phyloP scores from a whole-genome alignment of 1,140 invertebrate species.

The Meloidogyne floridensis region DNA sequence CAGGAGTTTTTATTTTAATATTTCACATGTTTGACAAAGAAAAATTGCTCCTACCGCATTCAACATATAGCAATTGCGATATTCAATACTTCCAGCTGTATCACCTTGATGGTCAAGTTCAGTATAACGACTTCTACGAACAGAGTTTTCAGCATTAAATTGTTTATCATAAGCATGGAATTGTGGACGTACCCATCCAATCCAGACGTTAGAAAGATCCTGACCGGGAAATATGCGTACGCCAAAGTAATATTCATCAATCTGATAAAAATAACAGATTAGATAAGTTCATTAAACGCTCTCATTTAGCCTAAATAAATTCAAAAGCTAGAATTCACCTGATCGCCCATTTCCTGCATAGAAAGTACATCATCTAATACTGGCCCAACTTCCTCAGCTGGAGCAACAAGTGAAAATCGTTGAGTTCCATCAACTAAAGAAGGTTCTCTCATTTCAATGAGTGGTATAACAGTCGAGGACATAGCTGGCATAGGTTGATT shows the following conservation, averaged over 20 bases:
- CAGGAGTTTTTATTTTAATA: no score
- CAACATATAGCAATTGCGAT: slow-evolving; percentile 88
- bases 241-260: slow-evolving; percentile 82
- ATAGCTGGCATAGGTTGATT: slow-evolving; percentile 18
- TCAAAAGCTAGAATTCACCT: slow-evolving; percentile 4
- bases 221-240: slow-evolving; percentile 70
- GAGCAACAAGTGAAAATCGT: slow-evolving; percentile 29
- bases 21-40: no score
- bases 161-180: slow-evolving; percentile 71
- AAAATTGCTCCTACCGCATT: slow-evolving; percentile 75
- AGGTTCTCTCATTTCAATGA: slow-evolving; percentile 10
- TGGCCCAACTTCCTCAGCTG: slow-evolving; percentile 22
- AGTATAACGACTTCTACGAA: slow-evolving; percentile 66
- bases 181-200: slow-evolving; percentile 99
- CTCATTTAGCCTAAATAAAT: background rate
- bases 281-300: no score
- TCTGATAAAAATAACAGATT: background rate
- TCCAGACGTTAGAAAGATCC: slow-evolving; percentile 94
- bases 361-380: slow-evolving; percentile 53
- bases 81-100: slow-evolving; percentile 64
- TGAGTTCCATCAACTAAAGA: slow-evolving; percentile 32
- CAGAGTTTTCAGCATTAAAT: slow-evolving; percentile 56
- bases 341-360: slow-evolving; percentile 73
- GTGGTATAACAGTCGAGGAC: slow-evolving; percentile 3
- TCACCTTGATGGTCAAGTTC: slow-evolving; percentile 66